These are phyloP conservation scores for Noctua janthe DNA, from an alignment of 2,888 invertebrate genomes.

Conservation along the genomic window DNA sequence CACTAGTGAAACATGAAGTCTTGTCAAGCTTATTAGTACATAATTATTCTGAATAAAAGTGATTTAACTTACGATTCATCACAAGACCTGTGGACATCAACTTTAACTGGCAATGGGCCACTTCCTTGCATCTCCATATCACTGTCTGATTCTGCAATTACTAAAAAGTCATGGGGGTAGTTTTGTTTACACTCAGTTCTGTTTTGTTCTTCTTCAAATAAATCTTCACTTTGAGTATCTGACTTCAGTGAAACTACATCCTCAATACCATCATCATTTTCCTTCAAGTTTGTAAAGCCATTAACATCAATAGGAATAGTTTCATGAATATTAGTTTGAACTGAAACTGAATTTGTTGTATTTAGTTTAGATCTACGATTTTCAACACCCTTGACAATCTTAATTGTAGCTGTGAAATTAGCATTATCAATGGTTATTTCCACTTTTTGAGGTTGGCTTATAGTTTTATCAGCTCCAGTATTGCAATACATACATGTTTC, in stretches of 20 bases:
- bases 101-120: conserved; percentile 75
- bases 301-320: conserved; percentile 8
- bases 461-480: conserved; percentile 32
- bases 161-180: conserved; percentile 61
- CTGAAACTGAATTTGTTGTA: conserved; percentile 64
- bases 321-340: conserved; percentile 77
- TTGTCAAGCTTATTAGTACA: neutral
- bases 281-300: conserved; percentile 12
- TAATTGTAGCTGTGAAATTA: conserved; percentile 74
- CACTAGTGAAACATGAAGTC: neutral
- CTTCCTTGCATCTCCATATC: conserved; percentile 72
- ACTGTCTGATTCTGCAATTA: conserved; percentile 83
- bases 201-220: conserved; percentile 61
- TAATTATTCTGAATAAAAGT: conserved; percentile 20
- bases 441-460: conserved; percentile 67
- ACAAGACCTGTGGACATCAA: conserved; percentile 79
- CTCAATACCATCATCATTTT: conserved; percentile 17
- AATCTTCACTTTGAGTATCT: conserved; percentile 66
- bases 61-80: conserved; percentile 75
- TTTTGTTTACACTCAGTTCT: conserved; percentile 11
- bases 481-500: conserved; percentile 73
- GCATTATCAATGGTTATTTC: conserved; percentile 78
- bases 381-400: conserved; percentile 69
- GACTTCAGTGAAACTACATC: conserved; percentile 12
- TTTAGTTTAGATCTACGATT: conserved; percentile 47